Evolutionary conservation across 2,888 invertebrate genomes (phyloP).

Genomic region (Arrhopalites spinosus): DNA sequence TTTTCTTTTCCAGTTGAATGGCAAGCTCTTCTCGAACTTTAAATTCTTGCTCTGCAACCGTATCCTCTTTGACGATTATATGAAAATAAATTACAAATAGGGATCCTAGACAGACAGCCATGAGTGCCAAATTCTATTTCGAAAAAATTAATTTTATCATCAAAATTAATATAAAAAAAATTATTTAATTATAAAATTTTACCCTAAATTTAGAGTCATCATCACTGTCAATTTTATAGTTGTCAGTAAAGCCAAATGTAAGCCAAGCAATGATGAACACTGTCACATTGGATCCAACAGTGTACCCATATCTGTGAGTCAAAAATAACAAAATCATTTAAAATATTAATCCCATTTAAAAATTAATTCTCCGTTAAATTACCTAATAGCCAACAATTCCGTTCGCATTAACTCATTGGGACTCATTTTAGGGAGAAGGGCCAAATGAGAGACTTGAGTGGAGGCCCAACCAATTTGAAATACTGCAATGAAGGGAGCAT

Average conservation of each 20-base stretch:
- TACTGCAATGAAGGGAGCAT: conserved; percentile 75
- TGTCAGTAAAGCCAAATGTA: conserved; percentile 68
- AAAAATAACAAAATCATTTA: background rate
- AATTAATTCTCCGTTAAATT: conserved; percentile 45
- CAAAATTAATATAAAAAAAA: background rate
- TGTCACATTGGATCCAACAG: conserved; percentile 82
- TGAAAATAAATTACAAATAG: conserved; percentile 75
- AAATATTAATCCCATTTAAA: background rate
- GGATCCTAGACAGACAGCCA: conserved; percentile 70
- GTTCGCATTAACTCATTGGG: conserved; percentile 75
- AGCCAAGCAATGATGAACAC: conserved; percentile 81
- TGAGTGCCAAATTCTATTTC: conserved; percentile 66
- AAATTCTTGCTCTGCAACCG: background rate
- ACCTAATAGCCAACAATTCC: conserved; percentile 78
- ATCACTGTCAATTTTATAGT: conserved; percentile 68
- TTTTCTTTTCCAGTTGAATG: background rate
- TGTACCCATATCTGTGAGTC: conserved; percentile 77
- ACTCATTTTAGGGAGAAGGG: conserved; percentile 81
- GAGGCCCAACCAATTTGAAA: conserved; percentile 94
- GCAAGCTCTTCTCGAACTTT: background rate
- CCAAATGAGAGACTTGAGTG: conserved; percentile 80
- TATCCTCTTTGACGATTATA: conserved; percentile 67
- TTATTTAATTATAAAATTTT: no score
- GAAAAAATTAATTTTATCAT: background rate
- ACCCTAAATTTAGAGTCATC: conserved; percentile 71